Base-by-base conservation (phyloP, 2,888 invertebrate species). In the Rotaria socialis region DNA sequence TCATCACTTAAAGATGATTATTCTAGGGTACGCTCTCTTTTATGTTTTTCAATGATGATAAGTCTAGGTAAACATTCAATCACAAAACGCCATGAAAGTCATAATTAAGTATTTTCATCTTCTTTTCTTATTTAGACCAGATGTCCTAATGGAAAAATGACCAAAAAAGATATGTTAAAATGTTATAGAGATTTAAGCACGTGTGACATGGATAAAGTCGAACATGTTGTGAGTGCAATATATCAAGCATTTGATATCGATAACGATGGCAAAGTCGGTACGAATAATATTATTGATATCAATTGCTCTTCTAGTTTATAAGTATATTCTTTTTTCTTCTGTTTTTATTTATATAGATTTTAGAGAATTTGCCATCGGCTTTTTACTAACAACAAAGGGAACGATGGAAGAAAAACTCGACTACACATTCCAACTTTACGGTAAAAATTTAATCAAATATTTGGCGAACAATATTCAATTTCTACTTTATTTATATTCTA, bases 191-290 rank as follows among this genome's bases (percentile, higher is more conserved):
- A 80, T n/a, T 47, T 80, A 16, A 47, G 47, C 11, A 80, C 80
- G 14, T 80, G 80, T 47, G 80, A 80, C 47, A n/a, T 47, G 22
- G 80, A 80, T 80, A 80, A 80, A 47, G 10, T 80, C 14, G 80
- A 80, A n/a, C 80, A 80, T 47, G 80, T 80, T 80, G 80, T 80
- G 0, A 80, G 19, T 47, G 80, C 80, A 10, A 80, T 80, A n/a
- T 47, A 80, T n/a, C 43, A 80, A 80, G 24, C 47, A n/a, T 80
- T 80, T n/a, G 80, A 80, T 80, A 47, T 10, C 3, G 80, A 80
- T 80, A 80, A 80, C 11, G 47, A 80, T n/a, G 80, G 80, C 3
- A 80, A 80, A 80, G 80, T 80, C 47, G 80, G 80, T 80, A 80
- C 24, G 67, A 67, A 19, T 19, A 55, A 22, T 55, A 22, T n/a